Evolutionary conservation across 2,113 vertebrate species (phyloP).

Genomic region (Arizona elegans): DNA sequence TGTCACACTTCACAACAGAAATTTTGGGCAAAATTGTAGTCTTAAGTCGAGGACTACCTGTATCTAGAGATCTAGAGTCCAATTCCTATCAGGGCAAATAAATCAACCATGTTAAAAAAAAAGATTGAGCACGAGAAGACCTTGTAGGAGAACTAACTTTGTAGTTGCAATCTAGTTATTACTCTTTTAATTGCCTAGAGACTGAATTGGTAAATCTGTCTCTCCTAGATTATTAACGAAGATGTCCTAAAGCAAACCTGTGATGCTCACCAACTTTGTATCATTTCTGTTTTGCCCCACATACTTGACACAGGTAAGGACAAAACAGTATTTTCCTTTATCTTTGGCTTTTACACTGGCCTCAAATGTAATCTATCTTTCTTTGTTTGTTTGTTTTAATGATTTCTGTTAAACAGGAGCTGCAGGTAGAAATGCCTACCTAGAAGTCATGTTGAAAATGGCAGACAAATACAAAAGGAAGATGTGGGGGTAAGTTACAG

Average conservation of each 20-base stretch:
- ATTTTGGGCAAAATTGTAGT: neutral
- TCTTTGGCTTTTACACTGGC: neutral
- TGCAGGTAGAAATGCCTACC: slow-evolving; percentile 86
- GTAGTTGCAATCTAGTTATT: neutral
- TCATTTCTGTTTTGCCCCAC: slow-evolving; percentile 89
- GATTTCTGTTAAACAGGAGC: slow-evolving; percentile 73
- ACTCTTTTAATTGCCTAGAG: neutral
- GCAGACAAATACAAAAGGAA: slow-evolving; percentile 98
- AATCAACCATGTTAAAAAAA: neutral
- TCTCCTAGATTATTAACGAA: slow-evolving; percentile 79
- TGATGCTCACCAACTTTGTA: slow-evolving; percentile 89
- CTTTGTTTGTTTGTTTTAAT: slow-evolving; percentile 3
- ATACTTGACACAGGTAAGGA: slow-evolving; percentile 91
- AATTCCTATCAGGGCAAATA: neutral
- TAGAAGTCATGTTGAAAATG: slow-evolving; percentile 90
- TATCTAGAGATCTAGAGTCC: neutral
- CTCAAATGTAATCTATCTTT: neutral
- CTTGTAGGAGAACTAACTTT: neutral
- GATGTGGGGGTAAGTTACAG: slow-evolving; percentile 89
- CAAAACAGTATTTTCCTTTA: accelerated
- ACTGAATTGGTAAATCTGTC: neutral
- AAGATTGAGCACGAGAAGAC: neutral
- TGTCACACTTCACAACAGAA: neutral
- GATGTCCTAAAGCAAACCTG: slow-evolving; percentile 85
- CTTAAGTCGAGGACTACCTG: neutral